Base-by-base conservation (phyloP, 2,888 invertebrate genomes). In the Eristalinus sepulchralis region DNA sequence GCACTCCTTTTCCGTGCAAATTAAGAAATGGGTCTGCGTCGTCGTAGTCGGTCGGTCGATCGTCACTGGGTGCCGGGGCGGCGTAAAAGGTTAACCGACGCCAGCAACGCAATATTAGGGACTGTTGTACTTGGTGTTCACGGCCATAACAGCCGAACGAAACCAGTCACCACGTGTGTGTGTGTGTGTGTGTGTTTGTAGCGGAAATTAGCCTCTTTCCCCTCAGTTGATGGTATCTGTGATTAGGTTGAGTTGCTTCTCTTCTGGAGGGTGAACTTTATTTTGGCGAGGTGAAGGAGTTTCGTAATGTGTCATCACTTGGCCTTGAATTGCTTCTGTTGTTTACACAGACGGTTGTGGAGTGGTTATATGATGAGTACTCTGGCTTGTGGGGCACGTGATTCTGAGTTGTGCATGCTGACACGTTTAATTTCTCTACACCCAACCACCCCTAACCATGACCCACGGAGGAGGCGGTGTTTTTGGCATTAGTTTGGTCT, bases 1-100 rank as follows among this genome's bases (percentile, higher is more conserved):
- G 8, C 72, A 73, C 55, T 73, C 72, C 63, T 73, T 73, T 63
- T 63, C 22, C 53, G 55, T 55, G 63, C 72, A 63, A 73, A 73
- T 73, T 63, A 53, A 62, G 53, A 34, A 73, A 63, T 63, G 57
- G 57, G 24, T 57, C 24, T 57, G 57, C 24, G 57, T 22, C 8
- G n/a, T 10, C 39, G 39, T n/a, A n/a, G n/a, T n/a, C n/a, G n/a
- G n/a, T 27, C 27, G 39, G n/a, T 13, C 13, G 22, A 10, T 13
- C 57, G 57, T 57, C 57, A 57, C 13, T 10, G 27, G 2, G 2
- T 27, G 62, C 9, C 10, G 62, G 34, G 34, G 55, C 31, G 9
- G 31, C 31, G 31, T 11, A 20, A 67, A 67, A 67, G 55, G 55
- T 67, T 67, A 67, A 67, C 20, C 67, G 67, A 47, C 53, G 20